Percentiles rank a stretch among this genome's conserved stretches.
These are phyloP conservation scores for Polydrusus tereticollis DNA, from an alignment of 2,888 invertebrate species.

Conservation along the genomic window DNA sequence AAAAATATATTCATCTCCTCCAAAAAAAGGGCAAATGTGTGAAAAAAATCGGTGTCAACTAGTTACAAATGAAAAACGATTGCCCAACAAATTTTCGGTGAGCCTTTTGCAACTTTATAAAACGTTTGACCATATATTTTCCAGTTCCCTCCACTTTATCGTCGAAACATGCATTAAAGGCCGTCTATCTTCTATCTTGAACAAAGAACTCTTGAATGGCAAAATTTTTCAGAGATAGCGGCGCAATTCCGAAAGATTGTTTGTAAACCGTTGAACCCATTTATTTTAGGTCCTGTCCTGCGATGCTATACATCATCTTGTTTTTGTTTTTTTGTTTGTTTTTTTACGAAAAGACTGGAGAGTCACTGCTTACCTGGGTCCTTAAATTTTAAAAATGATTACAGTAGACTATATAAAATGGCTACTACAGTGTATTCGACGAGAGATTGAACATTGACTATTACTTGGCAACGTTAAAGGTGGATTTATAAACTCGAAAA, in stretches of 20 bases:
- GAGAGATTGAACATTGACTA: no score
- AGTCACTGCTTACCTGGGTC: no score
- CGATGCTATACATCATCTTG: neutral
- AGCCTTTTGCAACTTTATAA: neutral
- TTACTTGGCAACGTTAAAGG: no score
- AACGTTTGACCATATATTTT: constrained; percentile 7
- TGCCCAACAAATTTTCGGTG: constrained; percentile 2
- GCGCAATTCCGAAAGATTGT: neutral
- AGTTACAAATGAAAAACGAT: constrained; percentile 9
- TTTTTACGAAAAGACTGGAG: neutral
- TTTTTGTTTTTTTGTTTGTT: no score
- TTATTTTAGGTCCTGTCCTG: neutral
- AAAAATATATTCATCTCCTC: neutral
- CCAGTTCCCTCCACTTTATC: neutral
- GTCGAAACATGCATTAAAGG: constrained; percentile 2
- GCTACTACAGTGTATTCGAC: no score
- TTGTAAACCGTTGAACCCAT: constrained; percentile 5
- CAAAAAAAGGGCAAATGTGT: neutral
- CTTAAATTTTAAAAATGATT: no score
- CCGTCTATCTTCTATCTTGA: constrained; percentile 4
- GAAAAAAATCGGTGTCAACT: neutral
- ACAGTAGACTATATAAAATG: no score
- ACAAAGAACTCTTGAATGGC: constrained; percentile 5
- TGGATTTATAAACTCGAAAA: no score
- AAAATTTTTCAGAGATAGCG: constrained; percentile 10